phyloP scores from a whole-genome alignment of 2,113 vertebrate species.

The Balaeniceps rex region DNA sequence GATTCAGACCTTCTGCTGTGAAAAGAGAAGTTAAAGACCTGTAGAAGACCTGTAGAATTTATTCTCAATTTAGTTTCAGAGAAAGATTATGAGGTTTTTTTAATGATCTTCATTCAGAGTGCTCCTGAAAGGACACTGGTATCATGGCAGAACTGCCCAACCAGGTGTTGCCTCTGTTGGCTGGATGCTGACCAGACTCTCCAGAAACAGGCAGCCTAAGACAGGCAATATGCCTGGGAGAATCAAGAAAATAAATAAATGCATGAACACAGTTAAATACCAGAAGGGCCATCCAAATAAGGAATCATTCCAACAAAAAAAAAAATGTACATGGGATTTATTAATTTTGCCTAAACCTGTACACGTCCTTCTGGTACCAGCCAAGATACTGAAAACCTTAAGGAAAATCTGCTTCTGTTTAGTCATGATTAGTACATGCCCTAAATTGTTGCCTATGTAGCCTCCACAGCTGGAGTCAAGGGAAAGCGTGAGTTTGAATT shows the following conservation, averaged over 20 bases:
- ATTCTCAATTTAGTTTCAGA: not conserved
- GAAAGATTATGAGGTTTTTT: not conserved
- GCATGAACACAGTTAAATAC: not conserved
- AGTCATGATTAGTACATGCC: not conserved
- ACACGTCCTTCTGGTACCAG: not conserved
- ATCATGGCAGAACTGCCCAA: not conserved
- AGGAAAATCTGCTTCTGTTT: not conserved
- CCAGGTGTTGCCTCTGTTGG: not conserved
- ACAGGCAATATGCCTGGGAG: not conserved
- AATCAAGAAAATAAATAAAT: not conserved
- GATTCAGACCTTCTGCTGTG: not conserved
- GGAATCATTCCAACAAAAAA: not conserved
- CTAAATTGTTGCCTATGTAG: not conserved
- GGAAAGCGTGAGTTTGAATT: not conserved
- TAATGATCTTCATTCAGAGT: not conserved
- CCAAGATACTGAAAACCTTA: not conserved
- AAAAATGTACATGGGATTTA: not conserved
- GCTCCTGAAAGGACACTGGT: not conserved
- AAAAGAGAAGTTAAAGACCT: not conserved
- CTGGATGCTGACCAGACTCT: not conserved
- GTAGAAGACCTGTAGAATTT: not conserved
- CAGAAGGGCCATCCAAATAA: not conserved
- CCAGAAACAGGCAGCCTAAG: not conserved
- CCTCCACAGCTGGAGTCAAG: not conserved
- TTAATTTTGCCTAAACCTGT: not conserved